Evolutionary conservation across 2,888 invertebrate genomes (phyloP).

Genomic region (Aporophyla nigra): DNA sequence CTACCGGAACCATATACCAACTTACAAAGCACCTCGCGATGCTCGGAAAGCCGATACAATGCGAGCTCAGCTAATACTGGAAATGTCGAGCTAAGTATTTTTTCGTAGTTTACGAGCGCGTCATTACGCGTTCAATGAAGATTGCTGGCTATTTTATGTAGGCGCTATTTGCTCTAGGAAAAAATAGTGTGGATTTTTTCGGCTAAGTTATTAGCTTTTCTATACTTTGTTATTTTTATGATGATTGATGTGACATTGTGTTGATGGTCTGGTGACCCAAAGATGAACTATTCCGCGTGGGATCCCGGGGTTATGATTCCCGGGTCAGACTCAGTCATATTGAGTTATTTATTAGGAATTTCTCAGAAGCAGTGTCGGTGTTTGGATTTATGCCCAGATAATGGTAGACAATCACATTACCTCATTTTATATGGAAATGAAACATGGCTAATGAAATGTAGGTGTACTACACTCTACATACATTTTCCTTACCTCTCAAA

Average conservation of each 20-base stretch:
- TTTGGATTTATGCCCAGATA: too few relatives aligned
- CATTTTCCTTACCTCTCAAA: too few relatives aligned
- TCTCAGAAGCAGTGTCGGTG: too few relatives aligned
- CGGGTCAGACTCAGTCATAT: neutral
- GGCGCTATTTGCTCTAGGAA: neutral
- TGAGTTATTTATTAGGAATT: neutral
- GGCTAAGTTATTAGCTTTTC: slow-evolving; percentile 4
- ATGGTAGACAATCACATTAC: too few relatives aligned
- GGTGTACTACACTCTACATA: too few relatives aligned
- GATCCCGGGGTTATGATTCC: neutral
- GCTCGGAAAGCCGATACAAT: neutral
- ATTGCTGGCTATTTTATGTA: slow-evolving; percentile 32
- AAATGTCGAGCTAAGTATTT: neutral
- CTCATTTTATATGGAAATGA: too few relatives aligned
- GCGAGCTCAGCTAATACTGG: slow-evolving; percentile 5
- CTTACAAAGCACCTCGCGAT: neutral
- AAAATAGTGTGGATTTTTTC: neutral
- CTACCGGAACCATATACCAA: neutral
- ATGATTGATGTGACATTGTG: neutral
- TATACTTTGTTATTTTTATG: slow-evolving; percentile 20
- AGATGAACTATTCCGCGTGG: too few relatives aligned
- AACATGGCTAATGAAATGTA: too few relatives aligned
- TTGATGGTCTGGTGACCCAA: neutral
- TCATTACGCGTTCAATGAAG: slow-evolving; percentile 22
- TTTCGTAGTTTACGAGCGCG: slow-evolving; percentile 20